Conservation (phyloP, 2,888 invertebrate species). For the Netelia inedita region DNA sequence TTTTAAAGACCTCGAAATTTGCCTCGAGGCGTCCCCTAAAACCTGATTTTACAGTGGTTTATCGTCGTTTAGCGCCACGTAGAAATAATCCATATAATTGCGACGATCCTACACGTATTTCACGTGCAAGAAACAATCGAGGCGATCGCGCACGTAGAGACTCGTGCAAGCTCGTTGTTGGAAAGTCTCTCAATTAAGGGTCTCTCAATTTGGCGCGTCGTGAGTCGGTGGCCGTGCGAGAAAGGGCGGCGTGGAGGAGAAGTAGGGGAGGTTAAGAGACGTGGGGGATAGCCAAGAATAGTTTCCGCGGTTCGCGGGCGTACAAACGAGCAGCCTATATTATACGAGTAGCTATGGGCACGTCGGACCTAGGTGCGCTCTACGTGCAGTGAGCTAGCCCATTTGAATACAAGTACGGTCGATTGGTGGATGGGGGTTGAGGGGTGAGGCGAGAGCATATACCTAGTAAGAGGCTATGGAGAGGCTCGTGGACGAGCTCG, state of each 20-base stretch:
- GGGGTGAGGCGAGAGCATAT: constrained; percentile 27
- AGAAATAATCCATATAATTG: too few species aligned
- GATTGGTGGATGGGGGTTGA: constrained; percentile 24
- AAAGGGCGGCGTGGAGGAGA: not conserved
- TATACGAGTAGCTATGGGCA: constrained; percentile 21
- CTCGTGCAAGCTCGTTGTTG: constrained; percentile 60
- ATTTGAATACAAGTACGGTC: constrained; percentile 68
- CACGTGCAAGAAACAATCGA: not conserved
- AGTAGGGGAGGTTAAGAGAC: not conserved
- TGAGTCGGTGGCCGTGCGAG: constrained; percentile 28
- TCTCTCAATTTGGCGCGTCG: constrained; percentile 78
- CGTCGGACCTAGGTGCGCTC: not conserved
- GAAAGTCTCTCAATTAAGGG: constrained; percentile 79
- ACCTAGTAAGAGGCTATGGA: constrained; percentile 44
- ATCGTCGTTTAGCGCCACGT: too few species aligned
- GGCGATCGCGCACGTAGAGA: not conserved
- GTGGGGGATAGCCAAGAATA: constrained; percentile 56
- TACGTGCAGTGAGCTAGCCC: constrained; percentile 39
- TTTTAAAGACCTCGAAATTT: too few species aligned
- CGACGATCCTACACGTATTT: not conserved
- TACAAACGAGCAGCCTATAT: constrained; percentile 43
- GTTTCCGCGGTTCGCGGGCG: constrained; percentile 63
- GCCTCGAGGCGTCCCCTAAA: too few species aligned
- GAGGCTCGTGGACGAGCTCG: constrained; percentile 48
- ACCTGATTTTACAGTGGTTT: too few species aligned